Evolutionary conservation across 1,140 invertebrate species (phyloP).

Genomic region (Drosophila serrata): DNA sequence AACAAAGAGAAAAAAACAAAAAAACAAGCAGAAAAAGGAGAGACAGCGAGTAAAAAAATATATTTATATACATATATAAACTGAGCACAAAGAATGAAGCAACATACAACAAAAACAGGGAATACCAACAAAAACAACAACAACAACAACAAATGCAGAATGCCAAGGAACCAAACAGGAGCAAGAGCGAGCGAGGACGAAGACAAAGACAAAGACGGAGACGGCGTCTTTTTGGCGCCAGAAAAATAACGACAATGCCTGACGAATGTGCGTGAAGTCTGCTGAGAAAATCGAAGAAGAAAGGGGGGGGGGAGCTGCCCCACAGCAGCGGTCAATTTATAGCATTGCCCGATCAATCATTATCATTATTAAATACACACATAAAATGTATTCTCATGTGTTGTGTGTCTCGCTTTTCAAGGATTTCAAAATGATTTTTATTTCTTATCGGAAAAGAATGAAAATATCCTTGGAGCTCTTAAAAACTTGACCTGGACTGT

Average conservation of each 20-base stretch:
- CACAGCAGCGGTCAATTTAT: slow-evolving; percentile 18
- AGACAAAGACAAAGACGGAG: slow-evolving; percentile 56
- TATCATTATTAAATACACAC: not conserved
- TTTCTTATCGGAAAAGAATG: too few species aligned
- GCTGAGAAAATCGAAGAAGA: not conserved
- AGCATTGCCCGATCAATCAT: not conserved
- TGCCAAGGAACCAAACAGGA: slow-evolving; percentile 17
- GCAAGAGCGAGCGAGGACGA: slow-evolving; percentile 27
- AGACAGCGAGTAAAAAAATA: slow-evolving; percentile 39
- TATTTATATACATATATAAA: slow-evolving; percentile 13
- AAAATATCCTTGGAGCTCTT: not conserved
- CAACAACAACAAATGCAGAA: slow-evolving; percentile 29
- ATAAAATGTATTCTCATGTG: too few species aligned
- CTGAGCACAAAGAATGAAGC: slow-evolving; percentile 69
- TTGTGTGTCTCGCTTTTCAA: not conserved
- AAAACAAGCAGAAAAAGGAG: slow-evolving; percentile 36
- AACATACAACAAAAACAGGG: slow-evolving; percentile 25
- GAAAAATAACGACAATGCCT: slow-evolving; percentile 84
- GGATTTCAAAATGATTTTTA: too few species aligned
- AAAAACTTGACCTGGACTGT: slow-evolving; percentile 5
- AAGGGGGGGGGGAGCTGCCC: slow-evolving; percentile 3
- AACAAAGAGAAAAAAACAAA: slow-evolving; percentile 35
- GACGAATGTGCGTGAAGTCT: slow-evolving; percentile 67
- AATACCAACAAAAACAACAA: slow-evolving; percentile 34
- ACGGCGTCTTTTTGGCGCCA: slow-evolving; percentile 84